Evolutionary conservation across 2,113 vertebrate species (phyloP), one percentile per base, ranked within the genome.

Genomic region (Podilymbus podiceps): DNA sequence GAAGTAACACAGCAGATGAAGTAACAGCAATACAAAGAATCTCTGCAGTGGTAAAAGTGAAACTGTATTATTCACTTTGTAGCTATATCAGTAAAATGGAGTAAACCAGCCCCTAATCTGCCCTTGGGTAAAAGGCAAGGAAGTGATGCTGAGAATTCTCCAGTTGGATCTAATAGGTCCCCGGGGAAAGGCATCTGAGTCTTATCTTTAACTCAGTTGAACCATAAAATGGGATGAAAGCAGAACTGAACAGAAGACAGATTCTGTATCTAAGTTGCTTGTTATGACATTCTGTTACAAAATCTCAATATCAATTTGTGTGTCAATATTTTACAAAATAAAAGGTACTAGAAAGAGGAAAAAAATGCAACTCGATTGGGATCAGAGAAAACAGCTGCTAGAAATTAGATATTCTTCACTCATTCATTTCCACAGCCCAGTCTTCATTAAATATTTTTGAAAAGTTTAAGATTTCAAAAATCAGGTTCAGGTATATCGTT

Each of bases 191-290:
- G 69, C 44, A 90, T 59, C 46, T 3, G 23, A 80, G 53, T 33
- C 84, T 86, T 95, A 92, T 72, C 76, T 90, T 90, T 69, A 77
- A 81, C 38, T 89, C 92, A 89, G 68, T 31, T 87, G 80, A 97
- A 87, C 89, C 77, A 72, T 89, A 95, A 95, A 95, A 93, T 52
- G 12, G 27, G 52, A 85, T 87, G 44, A 95, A 95, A 91, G 52
- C 40, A 85, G 53, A 91, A 38, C 38, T 50, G 38, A 93, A 83
- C 50, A 85, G 62, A 88, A 90, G 93, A 81, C 8, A 25, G 52
- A 82, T 75, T 85, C 80, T 78, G n/a, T 55, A 72, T 75, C 59
- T 92, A 90, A 87, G 44, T 69, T 87, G 38, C 77, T 89, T 77
- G 18, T 79, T 96, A 74, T 12, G 22, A 93, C 92, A 77, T 86